These are phyloP conservation scores for Gerris lacustris DNA, from an alignment of 2,888 invertebrate genomes.

Conservation along the genomic window DNA sequence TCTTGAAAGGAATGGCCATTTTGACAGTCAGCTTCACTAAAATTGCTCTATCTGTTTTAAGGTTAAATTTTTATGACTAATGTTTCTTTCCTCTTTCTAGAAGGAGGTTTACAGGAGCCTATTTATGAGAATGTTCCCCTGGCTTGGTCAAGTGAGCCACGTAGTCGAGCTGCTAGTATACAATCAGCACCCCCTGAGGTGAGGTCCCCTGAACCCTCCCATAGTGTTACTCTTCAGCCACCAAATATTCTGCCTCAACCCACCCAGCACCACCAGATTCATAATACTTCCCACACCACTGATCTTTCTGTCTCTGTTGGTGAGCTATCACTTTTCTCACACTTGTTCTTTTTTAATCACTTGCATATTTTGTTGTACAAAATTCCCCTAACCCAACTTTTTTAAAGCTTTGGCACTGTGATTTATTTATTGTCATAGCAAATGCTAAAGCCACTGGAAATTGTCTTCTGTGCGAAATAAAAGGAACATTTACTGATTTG, in stretches of 20 bases:
- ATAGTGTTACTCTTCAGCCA: background rate
- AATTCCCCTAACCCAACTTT: too few relatives aligned
- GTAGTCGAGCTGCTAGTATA: constrained; percentile 51
- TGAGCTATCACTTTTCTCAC: background rate
- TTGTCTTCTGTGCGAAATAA: too few relatives aligned
- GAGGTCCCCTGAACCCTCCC: constrained; percentile 22
- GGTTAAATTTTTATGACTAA: too few relatives aligned
- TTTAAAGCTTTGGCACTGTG: too few relatives aligned
- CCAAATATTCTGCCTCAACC: background rate
- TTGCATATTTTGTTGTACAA: too few relatives aligned
- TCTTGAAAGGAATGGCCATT: too few relatives aligned
- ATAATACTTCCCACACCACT: background rate
- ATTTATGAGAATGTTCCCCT: constrained; percentile 71
- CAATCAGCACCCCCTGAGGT: constrained; percentile 59
- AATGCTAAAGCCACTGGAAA: too few relatives aligned
- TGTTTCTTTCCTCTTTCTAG: background rate
- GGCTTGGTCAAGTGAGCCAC: constrained; percentile 44
- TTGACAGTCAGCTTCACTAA: too few relatives aligned
- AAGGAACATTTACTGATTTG: too few relatives aligned
- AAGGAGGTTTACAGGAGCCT: constrained; percentile 44
- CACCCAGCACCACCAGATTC: constrained; percentile 3
- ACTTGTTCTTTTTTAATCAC: too few relatives aligned
- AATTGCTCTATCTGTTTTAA: too few relatives aligned
- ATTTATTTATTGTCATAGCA: too few relatives aligned
- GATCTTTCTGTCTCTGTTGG: constrained; percentile 3